Evolutionary conservation across 2,888 invertebrate genomes (phyloP).

Genomic region (Pseudococcus longispinus): DNA sequence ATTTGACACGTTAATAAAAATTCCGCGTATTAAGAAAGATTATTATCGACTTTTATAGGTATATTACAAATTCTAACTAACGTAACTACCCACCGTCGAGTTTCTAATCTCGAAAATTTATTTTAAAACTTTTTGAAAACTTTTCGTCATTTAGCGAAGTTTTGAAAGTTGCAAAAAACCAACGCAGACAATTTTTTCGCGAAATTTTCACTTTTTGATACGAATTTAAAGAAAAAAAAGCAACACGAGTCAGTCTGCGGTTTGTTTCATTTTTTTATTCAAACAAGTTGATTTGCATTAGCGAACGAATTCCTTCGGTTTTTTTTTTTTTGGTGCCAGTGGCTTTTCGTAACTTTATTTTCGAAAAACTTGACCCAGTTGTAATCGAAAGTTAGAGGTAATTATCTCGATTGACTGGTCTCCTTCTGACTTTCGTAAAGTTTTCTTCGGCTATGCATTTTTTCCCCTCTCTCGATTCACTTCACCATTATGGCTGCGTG

Average conservation of each 20-base stretch:
- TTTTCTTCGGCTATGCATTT: neutral
- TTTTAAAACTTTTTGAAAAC: neutral
- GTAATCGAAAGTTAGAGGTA: neutral
- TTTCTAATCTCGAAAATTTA: slow-evolving; percentile 5
- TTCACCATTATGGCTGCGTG: neutral
- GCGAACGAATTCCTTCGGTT: neutral
- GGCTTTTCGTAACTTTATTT: no score
- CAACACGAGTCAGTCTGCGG: neutral
- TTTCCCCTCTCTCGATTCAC: neutral
- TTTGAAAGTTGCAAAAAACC: neutral
- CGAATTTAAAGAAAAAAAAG: neutral
- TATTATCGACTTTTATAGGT: neutral
- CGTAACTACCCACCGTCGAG: neutral
- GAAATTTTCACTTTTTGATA: neutral
- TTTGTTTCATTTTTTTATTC: neutral
- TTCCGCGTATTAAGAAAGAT: neutral
- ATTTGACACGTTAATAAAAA: neutral
- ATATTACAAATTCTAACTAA: neutral
- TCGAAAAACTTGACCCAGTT: neutral
- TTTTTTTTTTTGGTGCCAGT: neutral
- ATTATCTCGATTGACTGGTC: neutral
- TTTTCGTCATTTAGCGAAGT: neutral
- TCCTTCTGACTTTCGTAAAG: neutral
- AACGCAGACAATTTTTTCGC: neutral
- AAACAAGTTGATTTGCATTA: neutral